Conservation (phyloP, 2,113 vertebrate genomes). For the Plectropomus leopardus region DNA sequence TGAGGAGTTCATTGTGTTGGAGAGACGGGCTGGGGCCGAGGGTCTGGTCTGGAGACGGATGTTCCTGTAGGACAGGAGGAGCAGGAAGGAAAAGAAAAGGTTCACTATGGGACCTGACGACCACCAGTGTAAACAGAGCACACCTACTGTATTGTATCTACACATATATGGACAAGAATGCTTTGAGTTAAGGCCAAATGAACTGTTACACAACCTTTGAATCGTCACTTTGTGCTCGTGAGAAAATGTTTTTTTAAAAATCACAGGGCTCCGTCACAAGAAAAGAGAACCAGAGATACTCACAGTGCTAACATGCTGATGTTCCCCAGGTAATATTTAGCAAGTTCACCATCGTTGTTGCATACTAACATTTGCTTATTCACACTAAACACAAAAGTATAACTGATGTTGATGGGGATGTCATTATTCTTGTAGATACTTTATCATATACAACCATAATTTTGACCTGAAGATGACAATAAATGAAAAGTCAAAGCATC, state of each 20-base stretch:
- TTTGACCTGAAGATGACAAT: no score
- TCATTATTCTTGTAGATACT: no score
- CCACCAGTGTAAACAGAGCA: not conserved
- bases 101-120: constrained; percentile 24
- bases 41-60: constrained; percentile 44
- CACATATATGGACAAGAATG: not conserved
- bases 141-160: not conserved
- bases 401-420: no score
- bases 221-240: not conserved
- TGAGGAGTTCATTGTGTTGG: constrained; percentile 80
- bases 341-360: no score
- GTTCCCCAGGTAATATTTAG: no score
- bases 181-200: constrained; percentile 43
- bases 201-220: constrained; percentile 38
- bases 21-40: not conserved
- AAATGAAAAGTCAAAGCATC: no score
- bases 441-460: no score
- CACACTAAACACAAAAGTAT: no score
- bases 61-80: constrained; percentile 62
- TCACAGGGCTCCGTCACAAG: not conserved
- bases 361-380: no score
- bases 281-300: no score
- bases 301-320: no score
- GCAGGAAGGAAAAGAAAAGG: constrained; percentile 60
- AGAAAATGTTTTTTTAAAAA: not conserved